Conservation (phyloP, 2,113 vertebrate genomes). For the Chroicocephalus ridibundus region DNA sequence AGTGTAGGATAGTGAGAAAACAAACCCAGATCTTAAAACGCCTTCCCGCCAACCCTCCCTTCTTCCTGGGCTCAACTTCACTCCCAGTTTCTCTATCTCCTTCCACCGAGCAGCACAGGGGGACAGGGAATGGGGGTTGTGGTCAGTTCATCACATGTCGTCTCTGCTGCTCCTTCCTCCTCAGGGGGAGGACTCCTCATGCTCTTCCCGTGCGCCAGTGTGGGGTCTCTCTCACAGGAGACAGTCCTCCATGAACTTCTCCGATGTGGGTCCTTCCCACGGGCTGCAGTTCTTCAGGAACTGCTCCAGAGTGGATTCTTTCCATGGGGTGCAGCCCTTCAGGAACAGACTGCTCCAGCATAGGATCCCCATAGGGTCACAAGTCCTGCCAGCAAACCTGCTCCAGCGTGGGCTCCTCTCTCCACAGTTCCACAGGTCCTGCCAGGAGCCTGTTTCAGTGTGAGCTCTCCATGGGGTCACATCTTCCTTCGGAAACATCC, state of each 20-base stretch:
- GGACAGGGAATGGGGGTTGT: neutral
- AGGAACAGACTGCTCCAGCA: neutral
- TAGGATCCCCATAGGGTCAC: neutral
- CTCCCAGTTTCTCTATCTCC: neutral
- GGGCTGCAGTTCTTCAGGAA: neutral
- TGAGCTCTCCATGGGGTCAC: neutral
- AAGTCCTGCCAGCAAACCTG: neutral
- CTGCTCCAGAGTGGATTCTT: neutral
- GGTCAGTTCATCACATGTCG: neutral
- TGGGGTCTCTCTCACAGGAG: neutral
- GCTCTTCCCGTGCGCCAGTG: neutral
- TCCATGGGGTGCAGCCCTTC: neutral
- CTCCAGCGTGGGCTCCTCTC: neutral
- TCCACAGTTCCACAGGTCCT: neutral
- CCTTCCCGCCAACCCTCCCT: neutral
- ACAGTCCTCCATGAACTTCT: neutral
- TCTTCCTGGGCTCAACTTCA: neutral
- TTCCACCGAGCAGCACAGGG: rapidly evolving
- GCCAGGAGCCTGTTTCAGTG: neutral
- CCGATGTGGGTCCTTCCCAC: neutral
- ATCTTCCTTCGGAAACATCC: neutral
- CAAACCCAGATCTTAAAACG: neutral
- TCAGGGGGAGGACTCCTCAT: neutral
- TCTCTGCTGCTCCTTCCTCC: neutral
- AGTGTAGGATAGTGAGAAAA: neutral